Evolutionary conservation across 2,113 vertebrate species (phyloP), one percentile per base, ranked within the genome.

Genomic region (Athene noctua): DNA sequence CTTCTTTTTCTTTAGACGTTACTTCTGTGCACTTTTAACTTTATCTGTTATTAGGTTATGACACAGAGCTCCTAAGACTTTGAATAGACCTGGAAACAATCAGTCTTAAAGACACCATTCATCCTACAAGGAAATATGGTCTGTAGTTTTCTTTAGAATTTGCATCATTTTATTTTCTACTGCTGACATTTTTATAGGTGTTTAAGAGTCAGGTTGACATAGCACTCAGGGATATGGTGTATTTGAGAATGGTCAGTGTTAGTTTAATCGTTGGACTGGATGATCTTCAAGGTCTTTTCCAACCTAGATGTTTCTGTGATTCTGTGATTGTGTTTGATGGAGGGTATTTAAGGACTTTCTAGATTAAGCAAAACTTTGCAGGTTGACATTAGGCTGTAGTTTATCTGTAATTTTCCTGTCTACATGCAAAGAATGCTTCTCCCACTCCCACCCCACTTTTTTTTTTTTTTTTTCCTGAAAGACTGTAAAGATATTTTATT

Each of bases 371-470:
- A 86, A 85, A 73, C 3, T 88, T 57, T 25, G 22, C 27, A 72
- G 29, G 16, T 4, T 61, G 25, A 36, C 12, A 19, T 38, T 44
- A 36, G 21, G 11, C 17, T 71, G 20, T 63, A 12, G 4, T 59
- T 62, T 59, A 54, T 34, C 13, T 1, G 1, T 67, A 30, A 63
- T 72, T 83, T 77, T 58, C 5, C 11, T 67, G 2, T 36, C 27
- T 75, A 4, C 46, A 51, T 59, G 25, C 3, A 57, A 80, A 55
- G 4, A 67, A 51, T 63, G 13, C 20, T 67, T 34, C 11, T 5
- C 40, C 22, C 11, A 13, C 42, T 13, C 7, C 10, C 3, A 26
- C 13, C 0, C 1, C 25, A 5, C 25, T 40, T 40, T 40, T 40
- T 40, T 40, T 40, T 30, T 13, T 9, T n/a, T 29, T 27, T 40